Evolutionary conservation across 2,113 vertebrate genomes (phyloP).

Genomic region (Platichthys flesus): DNA sequence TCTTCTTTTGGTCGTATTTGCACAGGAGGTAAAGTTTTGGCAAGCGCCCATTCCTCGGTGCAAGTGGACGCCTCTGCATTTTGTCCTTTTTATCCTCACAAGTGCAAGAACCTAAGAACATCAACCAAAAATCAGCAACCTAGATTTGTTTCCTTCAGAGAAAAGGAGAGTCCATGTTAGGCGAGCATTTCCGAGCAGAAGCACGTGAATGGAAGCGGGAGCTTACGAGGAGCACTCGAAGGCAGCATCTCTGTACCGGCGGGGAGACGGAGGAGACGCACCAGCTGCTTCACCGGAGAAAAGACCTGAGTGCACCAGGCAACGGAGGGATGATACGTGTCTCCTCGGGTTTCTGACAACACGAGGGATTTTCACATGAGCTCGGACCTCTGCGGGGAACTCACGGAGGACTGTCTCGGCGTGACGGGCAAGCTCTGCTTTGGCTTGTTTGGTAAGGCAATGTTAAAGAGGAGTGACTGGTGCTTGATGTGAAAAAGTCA

Average conservation of each 20-base stretch:
- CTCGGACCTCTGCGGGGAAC: constrained; percentile 11
- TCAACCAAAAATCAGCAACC: not conserved
- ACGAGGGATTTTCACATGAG: constrained; percentile 27
- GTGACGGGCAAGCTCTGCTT: constrained; percentile 11
- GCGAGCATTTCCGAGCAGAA: constrained; percentile 24
- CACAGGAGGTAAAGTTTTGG: constrained; percentile 28
- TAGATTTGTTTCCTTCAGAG: not conserved
- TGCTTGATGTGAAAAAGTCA: constrained; percentile 45
- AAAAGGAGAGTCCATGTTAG: constrained; percentile 9
- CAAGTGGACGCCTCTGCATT: not conserved
- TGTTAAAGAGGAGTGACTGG: constrained; percentile 23
- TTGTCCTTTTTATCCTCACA: not conserved
- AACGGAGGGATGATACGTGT: constrained; percentile 32
- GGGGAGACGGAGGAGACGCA: constrained; percentile 59
- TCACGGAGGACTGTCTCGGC: constrained; percentile 20
- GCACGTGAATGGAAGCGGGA: constrained; percentile 60
- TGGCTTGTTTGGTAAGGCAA: constrained; percentile 43
- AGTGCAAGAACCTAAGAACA: not conserved
- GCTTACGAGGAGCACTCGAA: constrained; percentile 67
- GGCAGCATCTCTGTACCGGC: constrained; percentile 68
- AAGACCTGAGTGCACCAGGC: constrained; percentile 35
- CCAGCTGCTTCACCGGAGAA: constrained; percentile 43
- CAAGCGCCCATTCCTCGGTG: constrained; percentile 1
- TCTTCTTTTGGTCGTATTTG: constrained; percentile 5
- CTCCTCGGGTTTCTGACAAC: constrained; percentile 57